Evolutionary conservation across 2,888 invertebrate species (phyloP).

Genomic region (Netelia virgata): DNA sequence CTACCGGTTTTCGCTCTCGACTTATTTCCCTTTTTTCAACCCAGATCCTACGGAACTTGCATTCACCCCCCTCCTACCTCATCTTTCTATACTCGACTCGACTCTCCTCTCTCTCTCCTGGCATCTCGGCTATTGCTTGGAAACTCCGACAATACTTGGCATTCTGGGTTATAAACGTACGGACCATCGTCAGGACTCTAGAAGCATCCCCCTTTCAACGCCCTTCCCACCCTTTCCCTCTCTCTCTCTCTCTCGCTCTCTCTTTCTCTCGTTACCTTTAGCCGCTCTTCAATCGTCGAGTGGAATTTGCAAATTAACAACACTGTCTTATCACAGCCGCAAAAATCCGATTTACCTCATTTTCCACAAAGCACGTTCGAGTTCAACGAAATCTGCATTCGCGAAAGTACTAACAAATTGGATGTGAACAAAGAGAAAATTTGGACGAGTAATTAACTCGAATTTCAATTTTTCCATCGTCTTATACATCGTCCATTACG

Average conservation of each 20-base stretch:
- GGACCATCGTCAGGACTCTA: constrained; percentile 27
- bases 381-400: neutral
- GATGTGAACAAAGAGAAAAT: too few relatives aligned
- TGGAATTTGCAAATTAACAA: constrained; percentile 51
- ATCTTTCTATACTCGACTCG: neutral
- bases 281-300: constrained; percentile 21
- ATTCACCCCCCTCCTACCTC: constrained; percentile 15
- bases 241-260: constrained; percentile 38
- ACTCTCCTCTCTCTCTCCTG: constrained; percentile 29
- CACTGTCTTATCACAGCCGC: neutral
- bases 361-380: neutral
- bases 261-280: constrained; percentile 15
- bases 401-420: too few relatives aligned
- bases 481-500: too few relatives aligned
- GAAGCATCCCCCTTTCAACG: neutral
- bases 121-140: constrained; percentile 60
- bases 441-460: too few relatives aligned
- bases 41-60: constrained; percentile 50
- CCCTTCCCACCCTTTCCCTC: neutral
- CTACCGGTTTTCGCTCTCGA: constrained; percentile 11
- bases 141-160: constrained; percentile 63
- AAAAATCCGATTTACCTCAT: neutral
- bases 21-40: constrained; percentile 36
- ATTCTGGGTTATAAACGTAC: constrained; percentile 62
- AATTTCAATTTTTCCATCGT: too few relatives aligned